phyloP scores from a whole-genome alignment of 2,888 invertebrate species.

The Volucella bombylans region DNA sequence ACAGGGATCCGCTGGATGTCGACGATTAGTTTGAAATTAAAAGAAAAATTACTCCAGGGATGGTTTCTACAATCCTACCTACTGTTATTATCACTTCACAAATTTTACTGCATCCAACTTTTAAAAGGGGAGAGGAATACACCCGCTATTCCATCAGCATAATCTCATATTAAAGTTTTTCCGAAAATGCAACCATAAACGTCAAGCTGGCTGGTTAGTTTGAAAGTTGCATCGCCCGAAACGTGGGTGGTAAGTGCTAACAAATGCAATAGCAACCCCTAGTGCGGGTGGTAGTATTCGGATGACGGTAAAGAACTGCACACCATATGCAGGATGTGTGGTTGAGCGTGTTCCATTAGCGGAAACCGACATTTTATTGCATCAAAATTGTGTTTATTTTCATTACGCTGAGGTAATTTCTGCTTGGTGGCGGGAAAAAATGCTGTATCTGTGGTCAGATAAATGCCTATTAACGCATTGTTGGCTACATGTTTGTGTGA shows the following conservation, averaged over 20 bases:
- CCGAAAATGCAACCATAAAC: constrained; percentile 26
- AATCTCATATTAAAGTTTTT: constrained; percentile 16
- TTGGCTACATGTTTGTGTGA: constrained; percentile 39
- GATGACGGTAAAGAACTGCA: constrained; percentile 3
- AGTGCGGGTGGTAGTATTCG: constrained; percentile 5
- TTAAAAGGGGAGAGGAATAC: too few relatives aligned
- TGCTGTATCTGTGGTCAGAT: constrained; percentile 67
- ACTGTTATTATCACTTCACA: too few relatives aligned
- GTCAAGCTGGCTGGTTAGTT: constrained; percentile 28
- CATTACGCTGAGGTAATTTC: constrained; percentile 60
- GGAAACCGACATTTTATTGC: constrained; percentile 72
- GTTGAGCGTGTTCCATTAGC: constrained; percentile 70
- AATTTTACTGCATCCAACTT: neutral
- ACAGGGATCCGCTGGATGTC: neutral
- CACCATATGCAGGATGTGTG: constrained; percentile 60
- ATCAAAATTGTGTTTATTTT: constrained; percentile 69
- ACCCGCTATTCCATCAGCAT: neutral
- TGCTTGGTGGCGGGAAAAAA: constrained; percentile 44
- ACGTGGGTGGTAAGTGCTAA: neutral
- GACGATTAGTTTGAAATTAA: neutral
- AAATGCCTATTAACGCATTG: constrained; percentile 70
- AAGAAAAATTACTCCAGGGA: neutral
- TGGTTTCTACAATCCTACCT: too few relatives aligned
- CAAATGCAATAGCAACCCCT: constrained; percentile 7
- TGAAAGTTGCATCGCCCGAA: too few relatives aligned